A percentile compares a stretch with the other conserved stretches of the same genome.
Evolutionary conservation across 2,888 invertebrate species (phyloP).

Genomic region (Cyaniris semiargus): DNA sequence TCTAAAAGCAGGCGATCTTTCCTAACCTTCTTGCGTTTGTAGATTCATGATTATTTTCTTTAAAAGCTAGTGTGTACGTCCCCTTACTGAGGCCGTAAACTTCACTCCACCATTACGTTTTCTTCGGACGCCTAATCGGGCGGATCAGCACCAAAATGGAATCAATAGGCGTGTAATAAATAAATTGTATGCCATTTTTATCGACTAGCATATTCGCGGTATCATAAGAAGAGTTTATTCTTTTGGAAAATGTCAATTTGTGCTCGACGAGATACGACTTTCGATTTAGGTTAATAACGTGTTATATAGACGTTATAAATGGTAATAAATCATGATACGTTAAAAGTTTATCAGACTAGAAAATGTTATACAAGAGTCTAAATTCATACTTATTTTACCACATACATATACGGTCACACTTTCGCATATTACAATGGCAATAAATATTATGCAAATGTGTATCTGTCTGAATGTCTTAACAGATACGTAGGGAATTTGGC

Average conservation of each 20-base stretch:
- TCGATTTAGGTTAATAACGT: constrained; percentile 32
- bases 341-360: not conserved
- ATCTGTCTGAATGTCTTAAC: no score
- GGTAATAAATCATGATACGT: not conserved
- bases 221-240: constrained; percentile 35
- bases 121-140: not conserved
- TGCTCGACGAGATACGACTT: constrained; percentile 37
- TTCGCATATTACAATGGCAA: no score
- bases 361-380: not conserved
- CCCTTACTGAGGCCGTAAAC: not conserved
- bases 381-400: not conserved
- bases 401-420: no score
- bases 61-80: not conserved
- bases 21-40: not conserved
- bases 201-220: constrained; percentile 34
- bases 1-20: not conserved
- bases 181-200: constrained; percentile 34
- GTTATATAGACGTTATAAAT: constrained; percentile 17
- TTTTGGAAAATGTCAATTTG: constrained; percentile 41
- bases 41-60: not conserved
- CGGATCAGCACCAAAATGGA: constrained; percentile 25
- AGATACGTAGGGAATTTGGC: no score
- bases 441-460: no score
- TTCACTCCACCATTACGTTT: constrained; percentile 9
- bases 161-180: constrained; percentile 33